Conservation (phyloP, 2,888 invertebrate genomes). For the Muschampia plurimacula region DNA sequence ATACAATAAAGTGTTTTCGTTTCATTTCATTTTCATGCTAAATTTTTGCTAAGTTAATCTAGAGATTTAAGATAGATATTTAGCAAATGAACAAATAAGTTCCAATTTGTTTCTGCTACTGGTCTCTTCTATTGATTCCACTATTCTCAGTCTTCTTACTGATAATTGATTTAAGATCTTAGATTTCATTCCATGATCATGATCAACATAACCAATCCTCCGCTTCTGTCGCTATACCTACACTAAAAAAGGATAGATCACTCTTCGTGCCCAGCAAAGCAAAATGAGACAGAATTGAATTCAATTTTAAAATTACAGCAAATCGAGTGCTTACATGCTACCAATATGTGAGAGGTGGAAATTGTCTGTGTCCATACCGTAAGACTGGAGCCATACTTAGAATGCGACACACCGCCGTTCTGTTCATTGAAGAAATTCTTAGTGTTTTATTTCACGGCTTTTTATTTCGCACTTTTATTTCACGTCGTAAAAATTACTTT, state of each 20-base stretch:
- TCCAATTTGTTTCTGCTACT: no score
- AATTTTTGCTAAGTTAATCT: no score
- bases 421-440: neutral
- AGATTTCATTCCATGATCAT: constrained; percentile 55
- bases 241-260: constrained; percentile 24
- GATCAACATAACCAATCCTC: constrained; percentile 41
- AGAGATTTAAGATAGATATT: no score
- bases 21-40: no score
- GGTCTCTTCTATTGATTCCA: no score
- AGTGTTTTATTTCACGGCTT: no score
- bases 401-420: constrained; percentile 51
- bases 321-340: constrained; percentile 75
- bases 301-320: constrained; percentile 78
- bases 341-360: constrained; percentile 79
- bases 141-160: no score
- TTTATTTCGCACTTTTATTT: no score
- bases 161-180: neutral
- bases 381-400: constrained; percentile 67
- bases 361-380: constrained; percentile 70
- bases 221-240: constrained; percentile 36
- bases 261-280: constrained; percentile 28
- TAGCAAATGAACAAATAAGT: no score
- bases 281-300: constrained; percentile 65
- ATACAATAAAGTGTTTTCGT: no score
- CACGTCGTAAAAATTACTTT: no score